Evolutionary conservation across 2,888 invertebrate species (phyloP).

Genomic region (Fissipunctia ypsillon): DNA sequence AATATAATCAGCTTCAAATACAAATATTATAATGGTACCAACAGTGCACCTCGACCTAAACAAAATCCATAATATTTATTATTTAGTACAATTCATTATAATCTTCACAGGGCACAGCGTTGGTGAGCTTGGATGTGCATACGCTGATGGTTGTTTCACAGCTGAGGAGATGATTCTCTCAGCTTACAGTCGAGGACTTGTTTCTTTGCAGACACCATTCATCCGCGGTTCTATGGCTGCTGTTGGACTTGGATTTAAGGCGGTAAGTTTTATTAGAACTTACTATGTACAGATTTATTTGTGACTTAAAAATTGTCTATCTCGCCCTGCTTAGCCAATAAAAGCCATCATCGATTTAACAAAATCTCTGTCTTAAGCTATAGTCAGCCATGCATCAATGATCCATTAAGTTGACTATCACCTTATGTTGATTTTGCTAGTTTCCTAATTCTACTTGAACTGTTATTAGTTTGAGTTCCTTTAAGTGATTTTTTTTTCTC

Average conservation of each 20-base stretch:
- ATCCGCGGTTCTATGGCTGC: constrained; percentile 96
- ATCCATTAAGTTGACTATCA: not conserved
- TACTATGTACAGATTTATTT: no score
- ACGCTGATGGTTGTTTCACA: constrained; percentile 92
- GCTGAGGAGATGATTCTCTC: constrained; percentile 95
- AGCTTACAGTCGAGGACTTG: constrained; percentile 94
- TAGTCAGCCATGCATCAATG: not conserved
- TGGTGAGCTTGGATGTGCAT: constrained; percentile 95
- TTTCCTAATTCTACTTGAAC: not conserved
- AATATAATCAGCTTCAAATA: no score
- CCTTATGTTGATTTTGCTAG: not conserved
- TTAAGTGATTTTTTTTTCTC: no score
- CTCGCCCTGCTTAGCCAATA: no score
- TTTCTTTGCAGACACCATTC: constrained; percentile 92
- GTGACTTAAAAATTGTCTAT: not conserved
- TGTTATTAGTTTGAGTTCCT: not conserved
- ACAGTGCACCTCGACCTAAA: no score
- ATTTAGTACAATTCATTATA: no score
- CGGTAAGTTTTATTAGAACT: constrained; percentile 78
- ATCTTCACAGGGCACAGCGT: constrained; percentile 85
- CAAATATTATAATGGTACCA: no score
- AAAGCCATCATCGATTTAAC: not conserved
- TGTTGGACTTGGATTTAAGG: constrained; percentile 91
- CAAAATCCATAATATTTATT: no score
- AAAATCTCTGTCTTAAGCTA: not conserved